Percentiles rank a stretch among this genome's conserved stretches.
phyloP scores from a whole-genome alignment of 1,140 invertebrate genomes.

The Drosophila mayri region DNA sequence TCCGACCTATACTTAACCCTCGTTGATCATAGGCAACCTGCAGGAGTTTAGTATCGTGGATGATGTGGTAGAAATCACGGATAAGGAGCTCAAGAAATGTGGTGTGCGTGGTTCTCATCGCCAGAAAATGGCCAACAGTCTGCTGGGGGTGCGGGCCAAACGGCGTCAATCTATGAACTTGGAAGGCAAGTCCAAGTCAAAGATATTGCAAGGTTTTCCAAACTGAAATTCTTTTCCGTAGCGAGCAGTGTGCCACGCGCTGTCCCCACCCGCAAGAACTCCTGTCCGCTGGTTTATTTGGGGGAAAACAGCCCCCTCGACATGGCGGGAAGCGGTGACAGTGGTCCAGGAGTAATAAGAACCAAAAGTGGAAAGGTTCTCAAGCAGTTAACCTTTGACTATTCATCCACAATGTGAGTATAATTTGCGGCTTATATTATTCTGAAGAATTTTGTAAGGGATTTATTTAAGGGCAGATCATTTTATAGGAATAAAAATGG shows the following conservation, averaged over 20 bases:
- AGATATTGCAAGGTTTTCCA: not conserved
- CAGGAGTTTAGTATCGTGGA: conserved; percentile 86
- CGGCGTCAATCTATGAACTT: conserved; percentile 75
- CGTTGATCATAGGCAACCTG: conserved; percentile 70
- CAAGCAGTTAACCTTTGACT: conserved; percentile 69
- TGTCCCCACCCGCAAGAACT: conserved; percentile 64
- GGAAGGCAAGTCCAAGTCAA: conserved; percentile 52
- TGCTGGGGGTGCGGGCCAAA: conserved; percentile 87
- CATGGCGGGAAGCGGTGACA: conserved; percentile 47
- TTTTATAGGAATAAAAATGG: not conserved
- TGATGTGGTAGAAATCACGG: conserved; percentile 87
- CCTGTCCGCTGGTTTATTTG: conserved; percentile 71
- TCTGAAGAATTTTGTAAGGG: too few relatives aligned
- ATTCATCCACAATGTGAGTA: conserved; percentile 70
- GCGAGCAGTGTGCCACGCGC: conserved; percentile 40
- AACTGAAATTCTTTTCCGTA: not conserved
- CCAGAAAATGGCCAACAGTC: conserved; percentile 88
- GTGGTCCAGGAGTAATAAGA: conserved; percentile 43
- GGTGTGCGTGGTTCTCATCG: conserved; percentile 88
- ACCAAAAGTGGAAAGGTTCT: conserved; percentile 75
- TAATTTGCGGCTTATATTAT: not conserved
- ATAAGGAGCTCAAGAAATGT: conserved; percentile 87
- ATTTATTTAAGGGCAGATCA: not conserved
- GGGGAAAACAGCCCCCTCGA: conserved; percentile 32
- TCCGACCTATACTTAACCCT: not conserved